Conservation (phyloP, 2,797 vertebrate species). For the Acrossocheilus fasciatus region DNA sequence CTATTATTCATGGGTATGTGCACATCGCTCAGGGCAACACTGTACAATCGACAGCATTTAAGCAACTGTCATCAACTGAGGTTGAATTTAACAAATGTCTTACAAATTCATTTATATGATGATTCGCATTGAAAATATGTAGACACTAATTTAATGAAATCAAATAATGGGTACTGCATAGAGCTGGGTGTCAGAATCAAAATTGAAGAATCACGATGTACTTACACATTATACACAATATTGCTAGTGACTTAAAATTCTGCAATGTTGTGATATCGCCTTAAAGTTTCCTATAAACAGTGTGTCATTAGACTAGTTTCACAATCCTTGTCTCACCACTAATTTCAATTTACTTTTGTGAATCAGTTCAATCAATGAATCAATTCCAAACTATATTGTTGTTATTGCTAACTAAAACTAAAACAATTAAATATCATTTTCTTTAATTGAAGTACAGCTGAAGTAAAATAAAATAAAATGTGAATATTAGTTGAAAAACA, state of each 20-base stretch:
- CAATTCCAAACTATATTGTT: not conserved
- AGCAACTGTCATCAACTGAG: not conserved
- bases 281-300: not conserved
- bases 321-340: not conserved
- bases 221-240: no score
- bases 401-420: not conserved
- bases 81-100: constrained; percentile 23
- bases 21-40: constrained; percentile 17
- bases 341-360: not conserved
- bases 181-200: not conserved
- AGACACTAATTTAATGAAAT: not conserved
- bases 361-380: not conserved
- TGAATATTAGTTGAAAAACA: no score
- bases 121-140: not conserved
- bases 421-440: not conserved
- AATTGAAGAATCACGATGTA: not conserved
- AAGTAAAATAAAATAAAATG: not conserved
- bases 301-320: not conserved
- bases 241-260: not conserved
- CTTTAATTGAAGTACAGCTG: not conserved
- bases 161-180: not conserved
- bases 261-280: not conserved
- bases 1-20: constrained; percentile 34
- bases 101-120: not conserved
- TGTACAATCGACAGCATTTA: constrained; percentile 2